Conservation (phyloP, 2,888 invertebrate species). For the Myathropa florea region DNA sequence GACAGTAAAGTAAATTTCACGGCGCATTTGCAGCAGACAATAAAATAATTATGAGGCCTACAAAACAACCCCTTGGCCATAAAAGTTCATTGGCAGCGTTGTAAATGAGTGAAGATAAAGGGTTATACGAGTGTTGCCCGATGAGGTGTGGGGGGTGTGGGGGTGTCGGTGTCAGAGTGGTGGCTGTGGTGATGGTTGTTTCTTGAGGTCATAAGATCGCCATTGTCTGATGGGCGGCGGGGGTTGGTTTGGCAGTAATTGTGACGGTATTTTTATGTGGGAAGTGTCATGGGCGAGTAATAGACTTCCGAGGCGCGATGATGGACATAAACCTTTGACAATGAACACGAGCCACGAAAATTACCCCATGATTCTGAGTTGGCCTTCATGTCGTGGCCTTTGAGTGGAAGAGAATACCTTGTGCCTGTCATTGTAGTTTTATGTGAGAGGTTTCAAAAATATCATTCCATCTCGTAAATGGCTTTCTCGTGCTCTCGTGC, state of each 20-base stretch:
- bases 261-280: conserved; percentile 16
- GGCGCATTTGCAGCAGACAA: conserved; percentile 76
- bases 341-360: not conserved
- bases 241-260: conserved; percentile 1
- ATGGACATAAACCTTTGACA: not conserved
- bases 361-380: not conserved
- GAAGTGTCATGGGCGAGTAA: not conserved
- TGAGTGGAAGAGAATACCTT: not conserved
- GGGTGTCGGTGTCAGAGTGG: too few species aligned
- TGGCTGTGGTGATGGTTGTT: conserved; percentile 20
- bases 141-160: not conserved
- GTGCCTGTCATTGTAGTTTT: not conserved
- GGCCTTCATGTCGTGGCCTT: not conserved
- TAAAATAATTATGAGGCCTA: conserved; percentile 74
- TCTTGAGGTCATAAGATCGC: not conserved
- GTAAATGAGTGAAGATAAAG: conserved; percentile 42
- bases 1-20: conserved; percentile 74
- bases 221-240: not conserved
- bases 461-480: not conserved
- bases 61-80: conserved; percentile 30
- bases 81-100: conserved; percentile 52
- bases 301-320: not conserved
- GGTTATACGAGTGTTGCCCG: not conserved
- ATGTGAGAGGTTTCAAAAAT: not conserved
- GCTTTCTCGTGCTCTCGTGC: not conserved